Base-by-base conservation (phyloP, 2,797 vertebrate genomes). In the Muscicapa comitata region DNA sequence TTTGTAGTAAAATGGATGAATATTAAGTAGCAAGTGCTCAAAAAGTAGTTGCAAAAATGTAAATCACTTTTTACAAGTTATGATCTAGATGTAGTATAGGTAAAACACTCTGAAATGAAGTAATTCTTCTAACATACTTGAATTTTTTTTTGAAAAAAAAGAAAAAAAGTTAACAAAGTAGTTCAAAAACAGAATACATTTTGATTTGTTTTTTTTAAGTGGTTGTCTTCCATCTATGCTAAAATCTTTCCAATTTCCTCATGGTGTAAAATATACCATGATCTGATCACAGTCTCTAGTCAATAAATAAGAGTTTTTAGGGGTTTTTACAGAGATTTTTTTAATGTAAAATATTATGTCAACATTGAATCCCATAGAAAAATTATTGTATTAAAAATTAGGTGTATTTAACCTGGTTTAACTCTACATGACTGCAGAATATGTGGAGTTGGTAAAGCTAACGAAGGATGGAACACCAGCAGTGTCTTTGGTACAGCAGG, bases 381-480 rank as follows among this genome's bases (percentile, higher is more conserved):
- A 53, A 24, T 10, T 29, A 17, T 5, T 31, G 3, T 42, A 25
- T 21, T 33, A 1, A 14, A 55, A 48, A 18, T 3, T 9, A 73
- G 37, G 13, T 18, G 5, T 84, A 33, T 93, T 96, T 96, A 92
- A 90, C 33, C 40, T 61, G 48, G 16, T 79, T 74, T 89, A 93
- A 87, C 91, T 94, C 5, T 61, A 55, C 93, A 59, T 87, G 54
- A 54, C 35, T 91, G 13, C 82, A 55, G 92, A 96, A 97, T 94
- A 97, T 95, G 90, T 98, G 96, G 96, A 96, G 40, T 91, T 97
- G 85, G 66, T 92, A 57, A 95, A 96, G 81, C 55, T 79, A 66
- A 40, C 25, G 1, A 89, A 65, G 87, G 71, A 33, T 73, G 50
- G 68, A 96, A 80, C 82, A 42, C 57, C 89, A 51, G 29, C 17